Base-by-base conservation (phyloP, 1,140 invertebrate species). In the Littorina saxatilis region DNA sequence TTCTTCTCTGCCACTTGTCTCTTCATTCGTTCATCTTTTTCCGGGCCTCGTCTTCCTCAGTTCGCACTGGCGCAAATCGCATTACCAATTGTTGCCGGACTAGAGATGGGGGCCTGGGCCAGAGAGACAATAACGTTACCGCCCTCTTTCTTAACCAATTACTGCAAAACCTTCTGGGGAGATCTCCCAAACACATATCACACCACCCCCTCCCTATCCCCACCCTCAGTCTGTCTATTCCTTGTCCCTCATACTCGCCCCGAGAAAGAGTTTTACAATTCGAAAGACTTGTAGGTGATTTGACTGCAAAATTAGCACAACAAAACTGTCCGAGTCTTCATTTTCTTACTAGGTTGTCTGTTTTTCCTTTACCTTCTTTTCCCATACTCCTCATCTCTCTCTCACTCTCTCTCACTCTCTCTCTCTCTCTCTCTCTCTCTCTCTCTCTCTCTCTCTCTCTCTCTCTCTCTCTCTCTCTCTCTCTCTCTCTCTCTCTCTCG, bases 41-140 rank as follows among this genome's bases (percentile, higher is more conserved):
- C 43, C 61, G 29, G 61, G 27, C 32, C 7, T 29, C 29, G 29
- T 27, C 61, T 32, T 15, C 5, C 43, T 47, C 43, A 47, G 5
- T 63, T 29, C 29, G 29, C 61, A 3, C 66, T 5, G 35, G 11
- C 66, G 35, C 66, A 68, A 68, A 68, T 39, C 29, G 2, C 17
- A 39, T 68, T 68, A 15, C 35, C 66, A 68, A 32, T 68, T 20
- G 66, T 37, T 68, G 66, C 32, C 32, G 66, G 66, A 68, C 7
- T 66, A 29, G 27, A 27, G 61, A 32, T 15, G 32, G 13, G 11
- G 7, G 23, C 29, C 7, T 5, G 43, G 43, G n/a, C n/a, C n/a
- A 47, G 5, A 47, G 43, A 17, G 43, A 47, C 43, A 47, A 47
- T 47, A 47, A 17, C 43, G 17, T 47, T 47, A 47, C 43, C 43